These are phyloP conservation scores for Solenodon paradoxus DNA, from an alignment of 2,113 vertebrate species.

Conservation along the genomic window DNA sequence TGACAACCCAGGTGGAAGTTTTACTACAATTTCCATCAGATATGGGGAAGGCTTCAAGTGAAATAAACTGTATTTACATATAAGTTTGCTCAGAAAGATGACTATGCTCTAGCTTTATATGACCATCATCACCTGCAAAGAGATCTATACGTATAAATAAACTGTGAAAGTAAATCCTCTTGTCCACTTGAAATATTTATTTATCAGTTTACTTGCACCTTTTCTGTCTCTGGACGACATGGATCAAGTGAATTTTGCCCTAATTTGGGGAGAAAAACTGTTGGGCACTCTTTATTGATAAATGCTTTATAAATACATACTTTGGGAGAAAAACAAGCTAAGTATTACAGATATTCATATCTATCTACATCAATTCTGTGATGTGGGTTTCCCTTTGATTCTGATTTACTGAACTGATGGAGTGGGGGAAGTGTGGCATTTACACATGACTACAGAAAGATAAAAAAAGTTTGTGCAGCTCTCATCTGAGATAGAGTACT, in stretches of 20 bases:
- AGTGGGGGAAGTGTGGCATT: neutral
- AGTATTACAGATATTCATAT: neutral
- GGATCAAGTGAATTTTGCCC: neutral
- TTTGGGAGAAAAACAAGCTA: neutral
- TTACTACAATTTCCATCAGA: constrained; percentile 79
- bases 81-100: constrained; percentile 56
- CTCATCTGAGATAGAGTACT: neutral
- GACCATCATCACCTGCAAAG: constrained; percentile 24
- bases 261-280: neutral
- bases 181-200: neutral
- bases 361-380: neutral
- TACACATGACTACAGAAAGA: neutral
- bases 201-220: neutral
- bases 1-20: constrained; percentile 79
- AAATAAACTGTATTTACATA: constrained; percentile 75
- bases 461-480: neutral
- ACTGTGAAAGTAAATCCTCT: neutral
- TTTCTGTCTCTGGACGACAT: constrained; percentile 13
- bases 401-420: neutral
- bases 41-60: constrained; percentile 66
- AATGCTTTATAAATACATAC: neutral
- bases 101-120: neutral
- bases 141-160: constrained; percentile 8
- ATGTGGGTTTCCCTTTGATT: neutral
- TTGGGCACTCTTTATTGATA: neutral